A percentile compares a stretch with the other conserved stretches of the same genome.
These are phyloP conservation scores for Torymus tubicola DNA, from an alignment of 2,888 invertebrate species.

Conservation along the genomic window DNA sequence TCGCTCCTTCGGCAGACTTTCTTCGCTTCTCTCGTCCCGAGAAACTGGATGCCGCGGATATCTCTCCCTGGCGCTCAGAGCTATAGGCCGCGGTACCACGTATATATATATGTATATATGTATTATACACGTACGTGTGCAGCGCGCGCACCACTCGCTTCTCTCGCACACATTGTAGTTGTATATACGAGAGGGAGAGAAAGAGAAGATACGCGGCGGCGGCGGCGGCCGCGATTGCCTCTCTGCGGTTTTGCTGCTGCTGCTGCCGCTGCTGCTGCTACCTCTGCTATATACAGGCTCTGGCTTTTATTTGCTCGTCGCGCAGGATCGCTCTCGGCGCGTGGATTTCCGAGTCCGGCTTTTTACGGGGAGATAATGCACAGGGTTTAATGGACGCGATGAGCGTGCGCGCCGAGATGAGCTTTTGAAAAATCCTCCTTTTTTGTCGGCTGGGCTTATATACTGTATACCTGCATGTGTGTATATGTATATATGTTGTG, in stretches of 20 bases:
- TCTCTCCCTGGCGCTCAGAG: constrained; percentile 37
- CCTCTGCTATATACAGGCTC: not conserved
- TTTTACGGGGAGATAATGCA: constrained; percentile 51
- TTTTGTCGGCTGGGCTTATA: not conserved
- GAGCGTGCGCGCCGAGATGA: constrained; percentile 37
- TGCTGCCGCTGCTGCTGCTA: too few relatives aligned
- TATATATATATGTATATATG: not conserved
- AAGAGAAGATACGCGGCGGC: constrained; percentile 11
- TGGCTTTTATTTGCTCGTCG: constrained; percentile 50
- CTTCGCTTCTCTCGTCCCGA: constrained; percentile 48
- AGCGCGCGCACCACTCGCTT: not conserved
- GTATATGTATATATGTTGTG: not conserved
- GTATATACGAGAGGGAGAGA: not conserved
- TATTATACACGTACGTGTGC: not conserved
- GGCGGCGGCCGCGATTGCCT: constrained; percentile 49
- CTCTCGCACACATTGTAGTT: not conserved
- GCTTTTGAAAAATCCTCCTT: constrained; percentile 49
- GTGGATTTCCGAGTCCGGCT: constrained; percentile 37
- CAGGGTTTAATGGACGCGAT: constrained; percentile 47
- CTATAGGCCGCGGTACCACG: constrained; percentile 43
- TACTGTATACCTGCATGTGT: not conserved
- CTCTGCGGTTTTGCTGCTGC: constrained; percentile 38
- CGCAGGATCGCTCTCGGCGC: not conserved
- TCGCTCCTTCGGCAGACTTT: constrained; percentile 38
- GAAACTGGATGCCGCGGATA: constrained; percentile 54